A percentile compares a stretch with the other conserved stretches of the same genome.
phyloP scores from a whole-genome alignment of 2,113 vertebrate genomes.

The Mirounga angustirostris region DNA sequence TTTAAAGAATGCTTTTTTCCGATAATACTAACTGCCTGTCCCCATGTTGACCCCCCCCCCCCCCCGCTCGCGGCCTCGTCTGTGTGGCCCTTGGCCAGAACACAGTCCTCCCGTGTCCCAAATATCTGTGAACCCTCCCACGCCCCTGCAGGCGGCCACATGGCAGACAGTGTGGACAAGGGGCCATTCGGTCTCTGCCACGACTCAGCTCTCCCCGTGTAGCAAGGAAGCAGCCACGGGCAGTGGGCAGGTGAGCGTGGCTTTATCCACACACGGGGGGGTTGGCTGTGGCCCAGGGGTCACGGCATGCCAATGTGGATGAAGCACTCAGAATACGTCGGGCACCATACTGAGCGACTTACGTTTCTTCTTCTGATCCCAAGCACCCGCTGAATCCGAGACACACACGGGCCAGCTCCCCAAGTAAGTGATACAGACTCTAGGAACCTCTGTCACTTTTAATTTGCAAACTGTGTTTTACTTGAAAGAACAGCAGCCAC shows the following conservation, averaged over 20 bases:
- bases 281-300: neutral
- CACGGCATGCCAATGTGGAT: rapidly evolving
- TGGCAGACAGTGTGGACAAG: too few relatives aligned
- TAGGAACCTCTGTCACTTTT: neutral
- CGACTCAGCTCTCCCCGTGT: rapidly evolving
- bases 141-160: neutral
- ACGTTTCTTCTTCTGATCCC: neutral
- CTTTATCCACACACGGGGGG: neutral
- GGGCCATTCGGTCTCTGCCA: too few relatives aligned
- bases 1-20: neutral
- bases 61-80: neutral
- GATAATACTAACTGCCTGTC: rapidly evolving
- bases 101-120: rapidly evolving
- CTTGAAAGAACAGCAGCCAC: neutral
- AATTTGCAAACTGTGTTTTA: neutral
- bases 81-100: rapidly evolving
- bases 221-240: neutral
- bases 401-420: neutral
- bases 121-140: rapidly evolving
- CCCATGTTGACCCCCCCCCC: rapidly evolving
- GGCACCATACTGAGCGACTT: rapidly evolving
- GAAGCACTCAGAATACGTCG: rapidly evolving
- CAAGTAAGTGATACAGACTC: neutral
- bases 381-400: neutral
- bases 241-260: rapidly evolving